These are phyloP conservation scores for Lacanobia wlatinum DNA, from an alignment of 2,888 invertebrate species.

Conservation along the genomic window DNA sequence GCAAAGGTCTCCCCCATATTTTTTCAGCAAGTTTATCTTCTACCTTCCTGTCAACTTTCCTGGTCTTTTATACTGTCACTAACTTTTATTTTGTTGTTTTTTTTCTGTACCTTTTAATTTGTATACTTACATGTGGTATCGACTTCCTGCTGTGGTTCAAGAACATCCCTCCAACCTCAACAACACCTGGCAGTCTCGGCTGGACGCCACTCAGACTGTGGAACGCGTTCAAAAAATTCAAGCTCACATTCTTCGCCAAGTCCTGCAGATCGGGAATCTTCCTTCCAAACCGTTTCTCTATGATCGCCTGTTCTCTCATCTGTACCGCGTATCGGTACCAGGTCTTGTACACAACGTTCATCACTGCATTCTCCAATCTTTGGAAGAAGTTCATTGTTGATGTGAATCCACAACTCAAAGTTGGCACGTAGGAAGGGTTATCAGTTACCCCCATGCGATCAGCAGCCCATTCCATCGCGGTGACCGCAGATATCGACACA, in stretches of 20 bases:
- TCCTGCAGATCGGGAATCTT: constrained; percentile 88
- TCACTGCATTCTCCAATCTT: constrained; percentile 83
- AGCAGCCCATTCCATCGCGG: constrained; percentile 21
- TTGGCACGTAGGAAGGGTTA: constrained; percentile 85
- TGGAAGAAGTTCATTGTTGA: constrained; percentile 88
- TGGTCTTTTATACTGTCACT: too few species aligned
- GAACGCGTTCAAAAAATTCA: constrained; percentile 91
- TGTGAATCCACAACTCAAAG: constrained; percentile 86
- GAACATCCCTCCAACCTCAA: constrained; percentile 92
- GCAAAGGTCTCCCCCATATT: too few species aligned
- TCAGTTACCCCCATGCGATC: constrained; percentile 31
- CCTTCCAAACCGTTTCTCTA: constrained; percentile 85
- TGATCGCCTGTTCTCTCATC: constrained; percentile 78
- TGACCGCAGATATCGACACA: constrained; percentile 10
- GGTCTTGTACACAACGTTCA: constrained; percentile 74
- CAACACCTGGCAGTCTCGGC: constrained; percentile 89
- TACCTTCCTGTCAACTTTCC: too few species aligned
- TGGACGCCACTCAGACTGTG: constrained; percentile 90
- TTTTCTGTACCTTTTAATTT: too few species aligned
- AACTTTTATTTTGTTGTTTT: background rate
- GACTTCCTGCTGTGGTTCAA: constrained; percentile 77
- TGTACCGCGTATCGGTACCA: constrained; percentile 81
- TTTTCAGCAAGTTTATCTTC: too few species aligned
- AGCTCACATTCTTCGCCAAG: constrained; percentile 86
- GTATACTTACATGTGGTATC: constrained; percentile 84